Evolutionary conservation across 2,888 invertebrate species (phyloP), one percentile per base, ranked within the genome.

Genomic region (Rhagium mordax): DNA sequence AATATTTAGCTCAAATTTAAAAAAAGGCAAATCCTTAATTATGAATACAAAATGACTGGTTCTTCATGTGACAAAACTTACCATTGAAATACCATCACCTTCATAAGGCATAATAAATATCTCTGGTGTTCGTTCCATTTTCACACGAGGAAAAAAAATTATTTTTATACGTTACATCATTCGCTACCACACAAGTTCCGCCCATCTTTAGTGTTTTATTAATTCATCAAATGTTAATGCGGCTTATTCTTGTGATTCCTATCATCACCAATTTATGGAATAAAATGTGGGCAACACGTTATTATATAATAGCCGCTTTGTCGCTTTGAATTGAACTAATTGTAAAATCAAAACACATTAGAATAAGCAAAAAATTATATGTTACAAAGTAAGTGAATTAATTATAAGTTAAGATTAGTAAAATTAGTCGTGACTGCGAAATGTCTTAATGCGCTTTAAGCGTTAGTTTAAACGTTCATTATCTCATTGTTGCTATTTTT

Each of bases 181-280:
- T 13, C 18, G 18, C 18, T 33, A 33, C 59, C 55, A 27, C 55
- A 57, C 55, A 27, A 55, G 24, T 24, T n/a, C 7, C 59, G 59
- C 59, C 59, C 59, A 59, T 59, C 29, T 15, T 27, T 8, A 5
- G 13, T 24, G 57, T 16, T 57, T 6, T 15, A 57, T 57, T 57
- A 59, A 59, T 59, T 59, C 59, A 13, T 59, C 59, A 41, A 41
- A 13, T 15, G 16, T 33, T 33, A n/a, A 20, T 13, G 59, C 59
- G 33, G 59, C 59, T 59, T 16, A 33, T 33, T 18, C 41, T 59
- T 33, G 59, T 41, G 29, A 29, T 59, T 33, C 16, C 29, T 18
- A 20, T 33, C 33, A 20, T 33, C 59, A 18, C 59, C 29, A 20
- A 20, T 59, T 59, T 59, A 59, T 59, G 59, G 59, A 29, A 59